Base-by-base conservation (phyloP, 2,888 invertebrate genomes). In the Notodromas monacha region DNA sequence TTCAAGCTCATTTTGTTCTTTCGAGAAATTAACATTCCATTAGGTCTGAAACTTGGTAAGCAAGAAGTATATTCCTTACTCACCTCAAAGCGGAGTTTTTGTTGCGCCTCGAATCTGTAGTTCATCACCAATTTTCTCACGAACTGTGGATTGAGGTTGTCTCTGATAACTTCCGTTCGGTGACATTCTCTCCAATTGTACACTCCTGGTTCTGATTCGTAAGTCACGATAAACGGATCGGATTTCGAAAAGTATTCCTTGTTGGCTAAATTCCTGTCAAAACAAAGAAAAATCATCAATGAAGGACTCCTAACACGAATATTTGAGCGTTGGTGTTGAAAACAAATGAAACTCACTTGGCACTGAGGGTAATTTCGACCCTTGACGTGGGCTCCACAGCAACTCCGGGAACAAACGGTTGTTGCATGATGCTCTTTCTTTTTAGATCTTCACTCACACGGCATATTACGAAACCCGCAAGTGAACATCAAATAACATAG, bases 81-180 rank as follows among this genome's bases (percentile, higher is more conserved):
- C 36, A 55, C 46, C 35, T 54, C 52, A 41, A 61, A 54, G 38
- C 48, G 48, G 16, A 61, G 40, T 14, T 51, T 43, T 41, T 61
- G 61, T 30, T 56, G 53, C 35, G 57, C 54, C 39, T 60, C 60
- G 47, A 61, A 61, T 33, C 49, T 50, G 40, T 60, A 61, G 26
- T 52, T 51, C 26, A 60, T 38, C 14, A 50, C 43, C 38, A 60
- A 52, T 40, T 56, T 56, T 14, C 46, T 54, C 2, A 52, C 52
- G 52, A 60, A 58, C 15, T 47, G 47, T 3, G 58, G 58, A 39
- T 56, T 52, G 31, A 55, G 40, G 2, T 51, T 54, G 30, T 50
- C 51, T 39, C 50, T 54, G 26, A 55, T 49, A 2, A 49, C 47
- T 40, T 57, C 56, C 10, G 54, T 54, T 39, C 53, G 51, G 35